These are phyloP conservation scores for Thumatha senex DNA, from an alignment of 2,888 invertebrate genomes.

Conservation along the genomic window DNA sequence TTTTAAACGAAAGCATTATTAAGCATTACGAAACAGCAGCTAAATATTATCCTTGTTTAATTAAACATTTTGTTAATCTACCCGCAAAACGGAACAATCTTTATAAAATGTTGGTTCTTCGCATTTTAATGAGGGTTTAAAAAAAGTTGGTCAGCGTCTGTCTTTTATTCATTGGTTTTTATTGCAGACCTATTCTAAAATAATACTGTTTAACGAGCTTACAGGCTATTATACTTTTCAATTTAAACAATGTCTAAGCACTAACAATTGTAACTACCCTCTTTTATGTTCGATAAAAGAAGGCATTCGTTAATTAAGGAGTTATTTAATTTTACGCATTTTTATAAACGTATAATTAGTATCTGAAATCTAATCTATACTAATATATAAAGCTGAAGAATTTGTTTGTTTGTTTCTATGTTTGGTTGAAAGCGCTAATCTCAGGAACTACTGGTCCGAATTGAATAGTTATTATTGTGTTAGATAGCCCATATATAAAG, in stretches of 20 bases:
- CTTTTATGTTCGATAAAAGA: constrained; percentile 40
- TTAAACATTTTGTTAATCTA: constrained; percentile 25
- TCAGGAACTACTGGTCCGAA: too few species aligned
- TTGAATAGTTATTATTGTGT: too few species aligned
- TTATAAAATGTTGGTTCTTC: constrained; percentile 15
- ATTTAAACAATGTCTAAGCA: constrained; percentile 35
- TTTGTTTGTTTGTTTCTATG: too few species aligned
- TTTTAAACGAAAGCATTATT: constrained; percentile 12
- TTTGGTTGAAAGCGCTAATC: too few species aligned
- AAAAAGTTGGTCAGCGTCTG: constrained; percentile 24
- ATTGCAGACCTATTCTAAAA: constrained; percentile 17
- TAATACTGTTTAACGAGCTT: constrained; percentile 31
- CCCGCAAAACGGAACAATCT: constrained; percentile 15
- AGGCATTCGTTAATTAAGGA: constrained; percentile 30
- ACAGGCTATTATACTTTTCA: constrained; percentile 34
- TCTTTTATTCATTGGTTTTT: constrained; percentile 34
- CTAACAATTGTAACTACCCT: constrained; percentile 7
- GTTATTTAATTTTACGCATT: constrained; percentile 25
- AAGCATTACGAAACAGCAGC: constrained; percentile 12
- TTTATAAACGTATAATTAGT: background rate
- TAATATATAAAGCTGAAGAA: background rate
- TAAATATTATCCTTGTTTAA: constrained; percentile 9
- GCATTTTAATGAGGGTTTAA: constrained; percentile 16
- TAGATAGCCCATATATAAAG: too few species aligned
- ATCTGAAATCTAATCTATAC: too few species aligned